Conservation (phyloP, 2,113 vertebrate genomes). For the Epinephelus moara region DNA sequence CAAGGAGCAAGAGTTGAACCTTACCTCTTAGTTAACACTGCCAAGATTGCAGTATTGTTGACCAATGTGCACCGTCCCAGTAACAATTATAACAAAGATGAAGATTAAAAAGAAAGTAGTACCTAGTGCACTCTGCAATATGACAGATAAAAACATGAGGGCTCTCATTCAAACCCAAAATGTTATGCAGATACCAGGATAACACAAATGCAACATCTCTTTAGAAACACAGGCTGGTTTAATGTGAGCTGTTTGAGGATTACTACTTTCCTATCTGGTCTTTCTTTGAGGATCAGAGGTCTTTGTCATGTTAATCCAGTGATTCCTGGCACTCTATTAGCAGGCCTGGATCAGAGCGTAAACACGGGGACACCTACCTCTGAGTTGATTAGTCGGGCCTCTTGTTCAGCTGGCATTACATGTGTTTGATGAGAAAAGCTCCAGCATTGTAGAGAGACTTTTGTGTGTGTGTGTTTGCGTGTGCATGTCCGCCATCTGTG, state of each 20-base stretch:
- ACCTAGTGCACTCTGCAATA: neutral
- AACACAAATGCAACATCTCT: conserved; percentile 14
- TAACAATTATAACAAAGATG: neutral
- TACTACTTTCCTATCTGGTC: conserved; percentile 64
- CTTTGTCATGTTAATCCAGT: conserved; percentile 77
- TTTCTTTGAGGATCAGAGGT: conserved; percentile 61
- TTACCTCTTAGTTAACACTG: neutral
- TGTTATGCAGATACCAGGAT: neutral
- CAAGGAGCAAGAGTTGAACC: neutral
- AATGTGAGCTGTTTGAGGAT: conserved; percentile 59
- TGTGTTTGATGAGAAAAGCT: conserved; percentile 59
- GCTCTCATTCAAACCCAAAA: neutral
- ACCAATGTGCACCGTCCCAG: neutral
- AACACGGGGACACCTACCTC: conserved; percentile 59
- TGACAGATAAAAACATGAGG: neutral
- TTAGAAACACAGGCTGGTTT: conserved; percentile 35
- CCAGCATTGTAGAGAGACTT: neutral
- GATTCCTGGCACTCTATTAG: conserved; percentile 66
- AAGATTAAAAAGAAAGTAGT: neutral
- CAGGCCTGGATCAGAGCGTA: conserved; percentile 57
- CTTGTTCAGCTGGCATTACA: conserved; percentile 66
- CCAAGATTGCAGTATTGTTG: neutral
- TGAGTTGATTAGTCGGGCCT: conserved; percentile 66
- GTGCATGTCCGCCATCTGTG: conserved; percentile 1
- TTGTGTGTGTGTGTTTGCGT: neutral